Evolutionary conservation across 2,113 vertebrate species (phyloP), one percentile per base, ranked within the genome.

Genomic region (Eurypyga helias): DNA sequence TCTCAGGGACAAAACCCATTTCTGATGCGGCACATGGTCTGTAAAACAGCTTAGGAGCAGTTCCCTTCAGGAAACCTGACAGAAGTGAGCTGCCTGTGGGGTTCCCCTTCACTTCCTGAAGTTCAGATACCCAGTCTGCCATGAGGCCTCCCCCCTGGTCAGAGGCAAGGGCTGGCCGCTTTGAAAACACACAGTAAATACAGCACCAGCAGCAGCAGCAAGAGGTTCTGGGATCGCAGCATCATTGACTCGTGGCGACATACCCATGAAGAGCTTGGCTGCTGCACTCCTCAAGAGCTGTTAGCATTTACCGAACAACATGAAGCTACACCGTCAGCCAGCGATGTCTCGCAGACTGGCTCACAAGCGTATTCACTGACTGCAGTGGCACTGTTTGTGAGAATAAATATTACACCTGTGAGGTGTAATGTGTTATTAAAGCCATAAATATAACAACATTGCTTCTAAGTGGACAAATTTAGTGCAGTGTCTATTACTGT

Each of bases 401-500:
- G 60, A 75, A 72, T 82, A 93, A 94, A 83, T 84, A 72, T 72
- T 57, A 54, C 34, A 96, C 82, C 66, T 75, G 73, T 61, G 85
- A 75, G 36, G 66, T 79, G 76, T 41, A 70, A 54, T 58, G 55
- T 72, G 79, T 51, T 78, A 91, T 54, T 84, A 69, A 91, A 89
- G 48, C 60, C 79, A 73, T 92, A 73, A 92, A 90, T 87, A 62
- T 79, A 93, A 91, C 48, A 70, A 38, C 80, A 94, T 87, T 11
- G 36, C 88, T 96, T 88, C 69, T 87, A 76, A 81, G 73, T 17
- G 41, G 54, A 79, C 61, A 73, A 75, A 96, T 95, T 95, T 95
- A 90, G 51, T 62, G 69, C 48, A 46, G 41, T 31, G 29, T 60
- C 58, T 91, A 69, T 95, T 93, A 55, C 77, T 55, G 70, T 52